Evolutionary conservation across 1,140 invertebrate genomes (phyloP).

Genomic region (Oppia nitens): DNA sequence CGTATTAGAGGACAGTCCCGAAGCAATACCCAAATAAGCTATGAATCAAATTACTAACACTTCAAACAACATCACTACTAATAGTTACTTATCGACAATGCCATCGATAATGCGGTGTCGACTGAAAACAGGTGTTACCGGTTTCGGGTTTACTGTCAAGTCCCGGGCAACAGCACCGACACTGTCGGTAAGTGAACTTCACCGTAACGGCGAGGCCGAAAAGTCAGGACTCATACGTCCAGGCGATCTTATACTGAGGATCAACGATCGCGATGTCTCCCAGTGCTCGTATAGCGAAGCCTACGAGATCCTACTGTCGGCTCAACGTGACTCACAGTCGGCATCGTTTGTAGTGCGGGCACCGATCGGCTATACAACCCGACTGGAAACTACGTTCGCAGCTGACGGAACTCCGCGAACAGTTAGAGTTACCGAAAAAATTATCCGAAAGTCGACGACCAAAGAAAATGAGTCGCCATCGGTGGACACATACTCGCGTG

Average conservation of each 20-base stretch:
- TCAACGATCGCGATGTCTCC: constrained; percentile 19
- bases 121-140: not conserved
- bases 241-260: constrained; percentile 20
- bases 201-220: constrained; percentile 17
- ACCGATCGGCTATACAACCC: constrained; percentile 12
- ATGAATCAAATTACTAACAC: too few relatives aligned
- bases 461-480: too few relatives aligned
- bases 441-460: not conserved
- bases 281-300: constrained; percentile 18
- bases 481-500: too few relatives aligned
- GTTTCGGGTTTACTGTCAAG: constrained; percentile 17
- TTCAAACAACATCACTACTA: too few relatives aligned
- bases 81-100: too few relatives aligned
- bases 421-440: constrained; percentile 14
- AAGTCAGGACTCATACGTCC: constrained; percentile 16
- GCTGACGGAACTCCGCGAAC: constrained; percentile 15
- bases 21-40: too few relatives aligned
- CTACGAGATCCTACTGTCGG: constrained; percentile 15
- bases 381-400: constrained; percentile 17
- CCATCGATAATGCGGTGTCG: not conserved
- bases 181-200: constrained; percentile 16
- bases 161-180: constrained; percentile 8
- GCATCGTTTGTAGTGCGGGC: constrained; percentile 17
- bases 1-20: too few relatives aligned
- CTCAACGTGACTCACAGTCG: constrained; percentile 7